phyloP scores from a whole-genome alignment of 2,888 invertebrate species.

The Nemotelus nigrinus region DNA sequence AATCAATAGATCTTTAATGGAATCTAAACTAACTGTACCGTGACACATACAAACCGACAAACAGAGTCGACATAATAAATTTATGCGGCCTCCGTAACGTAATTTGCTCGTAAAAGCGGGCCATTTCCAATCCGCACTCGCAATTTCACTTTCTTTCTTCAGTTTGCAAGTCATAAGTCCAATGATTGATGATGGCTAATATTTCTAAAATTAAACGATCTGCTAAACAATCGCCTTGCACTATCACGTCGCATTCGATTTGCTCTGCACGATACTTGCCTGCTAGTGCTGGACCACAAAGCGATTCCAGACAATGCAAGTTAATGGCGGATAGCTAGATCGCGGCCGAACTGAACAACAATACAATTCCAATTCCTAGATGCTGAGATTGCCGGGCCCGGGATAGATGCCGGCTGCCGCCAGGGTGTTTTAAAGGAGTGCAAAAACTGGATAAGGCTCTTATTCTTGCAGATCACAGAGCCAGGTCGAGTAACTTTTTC shows the following conservation, averaged over 20 bases:
- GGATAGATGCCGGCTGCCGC: neutral
- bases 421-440: neutral
- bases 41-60: neutral
- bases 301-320: neutral
- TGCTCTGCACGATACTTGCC: conserved; percentile 2
- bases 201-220: conserved; percentile 41
- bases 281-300: neutral
- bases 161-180: conserved; percentile 25
- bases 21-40: neutral
- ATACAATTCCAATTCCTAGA: neutral
- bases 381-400: neutral
- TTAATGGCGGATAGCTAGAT: neutral
- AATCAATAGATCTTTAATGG: conserved; percentile 11
- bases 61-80: neutral
- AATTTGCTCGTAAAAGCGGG: conserved; percentile 24
- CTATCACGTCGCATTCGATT: neutral
- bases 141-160: conserved; percentile 37
- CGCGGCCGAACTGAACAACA: neutral
- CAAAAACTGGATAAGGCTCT: conserved; percentile 4
- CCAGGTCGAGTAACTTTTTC: too few species aligned
- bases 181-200: conserved; percentile 40
- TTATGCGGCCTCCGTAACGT: neutral
- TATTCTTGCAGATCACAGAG: neutral
- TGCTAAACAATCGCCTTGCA: conserved; percentile 33
- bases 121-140: conserved; percentile 29